Conservation (phyloP, 2,113 vertebrate genomes). For the Leptosomus discolor region DNA sequence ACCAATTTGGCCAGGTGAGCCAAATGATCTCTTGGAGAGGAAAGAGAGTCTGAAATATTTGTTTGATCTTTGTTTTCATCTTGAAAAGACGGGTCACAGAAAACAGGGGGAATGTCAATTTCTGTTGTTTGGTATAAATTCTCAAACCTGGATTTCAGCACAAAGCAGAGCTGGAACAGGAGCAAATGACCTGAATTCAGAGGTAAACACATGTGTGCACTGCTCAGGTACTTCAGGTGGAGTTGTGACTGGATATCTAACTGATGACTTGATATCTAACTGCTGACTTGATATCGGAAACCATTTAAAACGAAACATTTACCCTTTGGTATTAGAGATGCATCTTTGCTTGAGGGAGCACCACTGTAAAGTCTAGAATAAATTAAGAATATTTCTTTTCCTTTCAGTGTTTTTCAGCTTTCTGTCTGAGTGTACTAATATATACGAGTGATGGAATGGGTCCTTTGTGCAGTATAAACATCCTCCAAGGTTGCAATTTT, state of each 20-base stretch:
- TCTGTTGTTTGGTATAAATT: background rate
- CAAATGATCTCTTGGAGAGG: constrained; percentile 3
- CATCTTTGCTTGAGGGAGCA: background rate
- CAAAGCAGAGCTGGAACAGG: background rate
- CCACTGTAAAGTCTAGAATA: background rate
- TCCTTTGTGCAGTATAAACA: background rate
- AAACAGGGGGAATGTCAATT: background rate
- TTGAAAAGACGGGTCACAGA: background rate
- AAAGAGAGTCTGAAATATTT: background rate
- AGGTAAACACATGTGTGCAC: background rate
- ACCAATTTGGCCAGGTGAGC: background rate
- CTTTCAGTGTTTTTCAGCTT: background rate
- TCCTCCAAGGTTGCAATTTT: background rate
- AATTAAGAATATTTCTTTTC: background rate
- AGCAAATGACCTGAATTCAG: background rate
- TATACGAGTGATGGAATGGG: background rate
- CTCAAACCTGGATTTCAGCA: background rate
- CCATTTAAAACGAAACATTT: background rate
- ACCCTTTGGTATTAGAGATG: background rate
- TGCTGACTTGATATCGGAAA: background rate
- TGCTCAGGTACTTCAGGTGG: background rate
- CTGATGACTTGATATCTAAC: background rate
- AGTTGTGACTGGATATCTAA: background rate
- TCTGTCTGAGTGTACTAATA: background rate
- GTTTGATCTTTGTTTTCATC: constrained; percentile 10